Base-by-base conservation (phyloP, 1,140 invertebrate genomes). In the Drosophila cardini region DNA sequence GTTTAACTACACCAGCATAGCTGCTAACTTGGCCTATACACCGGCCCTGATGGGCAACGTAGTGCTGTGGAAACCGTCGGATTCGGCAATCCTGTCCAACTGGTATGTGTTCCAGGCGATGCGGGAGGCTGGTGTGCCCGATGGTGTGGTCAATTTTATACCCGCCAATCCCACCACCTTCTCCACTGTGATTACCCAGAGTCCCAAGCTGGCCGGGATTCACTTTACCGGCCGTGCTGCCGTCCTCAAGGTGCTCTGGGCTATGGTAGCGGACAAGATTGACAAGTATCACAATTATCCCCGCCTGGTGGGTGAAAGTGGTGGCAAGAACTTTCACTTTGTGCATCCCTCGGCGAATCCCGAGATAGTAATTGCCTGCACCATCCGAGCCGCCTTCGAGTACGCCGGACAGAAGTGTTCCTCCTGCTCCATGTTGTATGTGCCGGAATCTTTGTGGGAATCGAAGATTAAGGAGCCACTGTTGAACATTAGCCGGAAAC, bases 1-100 rank as follows among this genome's bases (percentile, higher is more conserved):
- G 0, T 99, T 99, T 91, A 99, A 99, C 93, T 99, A 99, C 87
- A 99, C 99, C 26, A 98, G 99, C 2, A 99, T 99, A 85, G 98
- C 98, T 53, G 99, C 98, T 34, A 99, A 99, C 93, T 93, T 99
- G 48, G 96, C 97, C 0, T 97, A 97, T 78, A 98, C 98, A 1
- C 98, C 99, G 1, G 98, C 98, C 18, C 93, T 99, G 9, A 99
- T 99, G 97, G 99, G 99, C n/a, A 99, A 99, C 93, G 95, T 95
- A 8, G 97, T 98, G 6, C 77, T 99, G 32, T 99, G 98, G 98
- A 99, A 99, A 92, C 98, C 99, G 2, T 99, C 98, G 4, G 98
- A 99, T 84, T 99, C 98, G 3, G 98, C 99, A 32, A 92, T 99
- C 2, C 93, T 99, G 2, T 99, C 98, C 10, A 99, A 99, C 92